Evolutionary conservation across 30 jellyfish, hydroid and myxozoan species (phyloP), one percentile per base, ranked within the genome.

Genomic region (Aurelia aurita complex sp. Pacific): DNA sequence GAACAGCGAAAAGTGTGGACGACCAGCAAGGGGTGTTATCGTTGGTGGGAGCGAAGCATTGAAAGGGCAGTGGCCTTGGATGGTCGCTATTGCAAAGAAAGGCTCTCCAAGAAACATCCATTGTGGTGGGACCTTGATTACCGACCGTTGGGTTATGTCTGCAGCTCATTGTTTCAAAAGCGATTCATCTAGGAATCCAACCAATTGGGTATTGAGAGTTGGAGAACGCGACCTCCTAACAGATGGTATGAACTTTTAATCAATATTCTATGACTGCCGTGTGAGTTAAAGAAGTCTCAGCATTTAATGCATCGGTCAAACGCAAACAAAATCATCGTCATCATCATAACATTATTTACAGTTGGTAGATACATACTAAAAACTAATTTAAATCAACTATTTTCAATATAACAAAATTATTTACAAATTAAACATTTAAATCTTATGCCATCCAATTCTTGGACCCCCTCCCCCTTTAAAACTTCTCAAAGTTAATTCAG

Each of bases 91-190:
- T 62, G 82, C 76, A 19, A 69, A 79, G 78, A 42, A 18, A 40
- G 76, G 23, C n/a, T 0, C 79, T 8, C 90, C 90, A 15, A 46
- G 63, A 19, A 38, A 77, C 46, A 76, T 81, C 64, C 46, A 65
- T 74, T 87, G 96, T 74, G 96, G 96, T 3, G 96, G 86, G 10
- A 68, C 83, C 19, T 63, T 87, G 69, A 32, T 87, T 3, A 87
- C 74, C 51, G 90, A 87, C 40, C 90, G 88, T 9, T 87, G 96
- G 96, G 81, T 79, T 18, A 13, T 87, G 60, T 54, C 87, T 15
- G 96, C 96, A 42, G 90, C 96, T 36, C 96, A 87, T 70, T 87
- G 96, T 71, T 87, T 87, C 52, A 50, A 33, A 29, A 52, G 72
- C 29, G 42, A 74, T 10, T 64, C 50, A n/a, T 64, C 83, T 63